Base-by-base conservation (phyloP, 2,797 vertebrate species). In the Distichodus sexfasciatus region DNA sequence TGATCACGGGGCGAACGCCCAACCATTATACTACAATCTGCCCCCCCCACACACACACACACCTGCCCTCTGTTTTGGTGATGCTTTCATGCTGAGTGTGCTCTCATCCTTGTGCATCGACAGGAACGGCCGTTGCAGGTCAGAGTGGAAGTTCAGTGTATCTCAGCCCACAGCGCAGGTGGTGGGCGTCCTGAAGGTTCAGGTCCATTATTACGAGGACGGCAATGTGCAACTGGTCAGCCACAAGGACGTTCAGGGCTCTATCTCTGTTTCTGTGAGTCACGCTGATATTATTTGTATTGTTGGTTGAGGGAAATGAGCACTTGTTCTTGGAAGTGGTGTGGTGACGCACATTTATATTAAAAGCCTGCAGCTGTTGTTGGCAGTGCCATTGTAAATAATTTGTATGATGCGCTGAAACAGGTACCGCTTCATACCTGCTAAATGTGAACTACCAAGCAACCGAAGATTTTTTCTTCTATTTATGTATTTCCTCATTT, bases 201-300 rank as follows among this genome's bases (percentile, higher is more conserved):
- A 98, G 94, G 95, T 98, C 55, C 96, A 98, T 90, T 98, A 98
- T 84, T 97, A 96, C 62, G 96, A 98, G 87, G 95, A 97, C 77
- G 96, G 95, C 68, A 98, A 98, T 0, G 96, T 98, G 61, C 96
- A 98, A 48, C 84, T 98, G 82, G 94, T 98, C 81, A 98, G 96
- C 87, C 95, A 98, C 81, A 98, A 98, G 89, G 95, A 98, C 53
- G 84, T 98, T 51, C 89, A 96, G 83, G 92, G 96, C 75, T 82
- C 93, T 31, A 70, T 98, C 76, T 88, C 87, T 10, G 84, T 98
- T 79, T 90, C 91, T 72, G 96, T 98, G 87, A 95, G 96, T 95
- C 67, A 73, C 29, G 33, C 7, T 11, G 33, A 46, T 15, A 26
- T 14, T 6, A 36, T 40, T 6, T 50, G 35, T 14, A 12, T 15